These are phyloP conservation scores for Caenorhabditis becei DNA, from an alignment of 2,888 invertebrate genomes.

Conservation along the genomic window DNA sequence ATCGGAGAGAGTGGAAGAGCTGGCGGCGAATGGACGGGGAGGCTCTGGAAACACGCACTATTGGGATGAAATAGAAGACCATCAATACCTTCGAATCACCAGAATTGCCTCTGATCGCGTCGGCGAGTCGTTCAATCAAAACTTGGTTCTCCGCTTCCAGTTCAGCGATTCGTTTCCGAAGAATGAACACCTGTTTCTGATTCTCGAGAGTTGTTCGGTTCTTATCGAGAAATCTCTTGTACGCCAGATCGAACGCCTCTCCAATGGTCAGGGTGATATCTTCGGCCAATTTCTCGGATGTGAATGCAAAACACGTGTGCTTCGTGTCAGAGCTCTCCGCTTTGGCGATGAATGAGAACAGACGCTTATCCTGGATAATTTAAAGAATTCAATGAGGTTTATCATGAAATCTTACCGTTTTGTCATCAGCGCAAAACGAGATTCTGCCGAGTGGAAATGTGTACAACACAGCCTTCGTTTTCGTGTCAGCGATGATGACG, in stretches of 20 bases:
- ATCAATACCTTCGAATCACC: conserved; percentile 5
- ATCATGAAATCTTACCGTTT: conserved; percentile 82
- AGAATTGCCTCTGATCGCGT: conserved; percentile 16
- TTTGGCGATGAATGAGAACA: conserved; percentile 96
- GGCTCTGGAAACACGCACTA: neutral
- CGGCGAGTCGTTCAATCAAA: conserved; percentile 41
- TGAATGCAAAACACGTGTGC: conserved; percentile 97
- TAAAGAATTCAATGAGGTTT: conserved; percentile 9
- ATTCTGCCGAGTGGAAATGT: conserved; percentile 97
- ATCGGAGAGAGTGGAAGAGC: conserved; percentile 73
- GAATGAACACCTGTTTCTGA: conserved; percentile 87
- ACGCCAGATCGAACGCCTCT: conserved; percentile 97
- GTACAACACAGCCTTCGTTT: conserved; percentile 87
- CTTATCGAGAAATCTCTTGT: conserved; percentile 88
- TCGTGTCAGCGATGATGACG: conserved; percentile 91
- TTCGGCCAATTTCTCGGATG: conserved; percentile 96
- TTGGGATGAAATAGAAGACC: no score
- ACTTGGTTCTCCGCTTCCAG: conserved; percentile 90
- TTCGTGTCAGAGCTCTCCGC: conserved; percentile 82
- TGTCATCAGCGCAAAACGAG: conserved; percentile 99
- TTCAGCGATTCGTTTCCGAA: conserved; percentile 91
- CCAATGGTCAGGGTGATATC: conserved; percentile 98
- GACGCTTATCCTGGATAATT: conserved; percentile 91
- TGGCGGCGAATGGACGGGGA: conserved; percentile 84
- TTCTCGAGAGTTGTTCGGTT: conserved; percentile 92